Conservation (phyloP, 2,888 invertebrate genomes). For the Ormyrus thymus region DNA sequence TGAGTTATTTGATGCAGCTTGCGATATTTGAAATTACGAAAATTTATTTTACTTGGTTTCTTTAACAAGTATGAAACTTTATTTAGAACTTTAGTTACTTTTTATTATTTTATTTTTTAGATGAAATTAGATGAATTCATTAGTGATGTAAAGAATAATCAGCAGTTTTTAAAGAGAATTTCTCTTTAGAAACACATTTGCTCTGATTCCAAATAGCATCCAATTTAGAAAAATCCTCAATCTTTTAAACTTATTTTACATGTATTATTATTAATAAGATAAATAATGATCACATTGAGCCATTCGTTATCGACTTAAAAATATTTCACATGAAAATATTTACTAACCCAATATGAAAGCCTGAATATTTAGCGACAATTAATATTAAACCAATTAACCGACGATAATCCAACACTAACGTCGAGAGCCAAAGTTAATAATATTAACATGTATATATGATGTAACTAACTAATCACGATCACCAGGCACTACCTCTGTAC, state of each 20-base stretch:
- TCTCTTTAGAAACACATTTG: conserved; percentile 26
- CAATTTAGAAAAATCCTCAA: conserved; percentile 35
- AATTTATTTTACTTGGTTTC: neutral
- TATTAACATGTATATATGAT: conserved; percentile 48
- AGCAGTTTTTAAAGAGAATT: conserved; percentile 20
- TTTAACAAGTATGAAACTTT: conserved; percentile 40
- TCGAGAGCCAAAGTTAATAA: conserved; percentile 44
- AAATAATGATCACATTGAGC: conserved; percentile 43
- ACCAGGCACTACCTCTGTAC: conserved; percentile 58
- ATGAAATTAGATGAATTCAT: conserved; percentile 22
- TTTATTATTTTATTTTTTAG: conserved; percentile 19
- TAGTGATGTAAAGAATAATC: conserved; percentile 1
- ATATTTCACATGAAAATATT: conserved; percentile 17
- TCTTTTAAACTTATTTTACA: conserved; percentile 22
- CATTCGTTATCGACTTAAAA: conserved; percentile 36
- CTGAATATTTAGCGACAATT: conserved; percentile 30
- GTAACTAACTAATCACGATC: conserved; percentile 53
- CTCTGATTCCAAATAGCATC: conserved; percentile 28
- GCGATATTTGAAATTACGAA: conserved; percentile 24
- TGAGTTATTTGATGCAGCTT: conserved; percentile 30
- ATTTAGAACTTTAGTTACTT: conserved; percentile 38
- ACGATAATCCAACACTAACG: conserved; percentile 36
- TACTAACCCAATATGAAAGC: conserved; percentile 35
- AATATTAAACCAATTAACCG: conserved; percentile 24
- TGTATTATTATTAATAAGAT: conserved; percentile 12